Conservation (phyloP, 2,888 invertebrate species). For the Cephus runcator region DNA sequence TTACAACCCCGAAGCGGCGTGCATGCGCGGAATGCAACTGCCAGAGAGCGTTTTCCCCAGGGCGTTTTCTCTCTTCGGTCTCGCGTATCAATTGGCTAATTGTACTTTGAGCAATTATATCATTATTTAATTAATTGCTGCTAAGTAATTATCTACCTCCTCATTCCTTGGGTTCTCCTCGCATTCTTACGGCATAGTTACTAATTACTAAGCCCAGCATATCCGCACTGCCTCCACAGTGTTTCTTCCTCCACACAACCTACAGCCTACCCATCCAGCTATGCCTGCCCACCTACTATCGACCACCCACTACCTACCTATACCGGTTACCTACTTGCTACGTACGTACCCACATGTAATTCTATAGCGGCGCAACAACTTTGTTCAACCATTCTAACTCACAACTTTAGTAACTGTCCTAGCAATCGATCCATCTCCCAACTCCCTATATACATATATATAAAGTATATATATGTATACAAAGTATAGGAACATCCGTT, state of each 20-base stretch:
- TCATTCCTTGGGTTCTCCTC: too few relatives aligned
- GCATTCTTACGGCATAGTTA: not conserved
- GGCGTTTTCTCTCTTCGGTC: conserved; percentile 24
- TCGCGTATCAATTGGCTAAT: conserved; percentile 53
- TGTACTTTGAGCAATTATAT: conserved; percentile 48
- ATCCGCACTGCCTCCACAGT: conserved; percentile 10
- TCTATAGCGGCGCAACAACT: too few relatives aligned
- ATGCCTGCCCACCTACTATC: too few relatives aligned
- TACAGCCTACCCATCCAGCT: not conserved
- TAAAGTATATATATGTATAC: too few relatives aligned
- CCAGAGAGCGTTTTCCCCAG: conserved; percentile 45
- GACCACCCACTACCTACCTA: too few relatives aligned
- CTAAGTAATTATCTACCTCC: conserved; percentile 31
- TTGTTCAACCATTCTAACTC: too few relatives aligned
- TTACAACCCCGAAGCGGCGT: conserved; percentile 40
- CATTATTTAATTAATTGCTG: conserved; percentile 54
- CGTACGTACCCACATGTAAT: too few relatives aligned
- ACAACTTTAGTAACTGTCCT: too few relatives aligned
- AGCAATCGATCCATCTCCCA: too few relatives aligned
- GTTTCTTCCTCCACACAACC: conserved; percentile 1
- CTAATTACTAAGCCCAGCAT: conserved; percentile 21
- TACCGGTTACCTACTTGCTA: too few relatives aligned
- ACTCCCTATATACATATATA: too few relatives aligned
- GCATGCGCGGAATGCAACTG: conserved; percentile 42
- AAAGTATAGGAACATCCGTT: too few relatives aligned